Base-by-base conservation (phyloP, 1,140 invertebrate genomes). In the Pemphigus obesinymphae region DNA sequence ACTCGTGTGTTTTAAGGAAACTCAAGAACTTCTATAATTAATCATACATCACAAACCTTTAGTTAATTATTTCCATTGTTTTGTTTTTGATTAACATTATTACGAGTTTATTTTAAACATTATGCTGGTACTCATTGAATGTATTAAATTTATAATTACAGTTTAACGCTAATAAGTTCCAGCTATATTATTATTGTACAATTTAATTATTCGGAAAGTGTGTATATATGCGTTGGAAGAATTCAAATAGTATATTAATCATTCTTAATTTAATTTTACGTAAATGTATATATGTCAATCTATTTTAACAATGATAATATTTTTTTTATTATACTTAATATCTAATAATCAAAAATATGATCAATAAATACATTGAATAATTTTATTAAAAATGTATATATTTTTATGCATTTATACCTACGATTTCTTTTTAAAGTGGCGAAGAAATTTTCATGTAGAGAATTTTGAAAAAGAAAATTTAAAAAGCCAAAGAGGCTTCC, bases 41-140 rank as follows among this genome's bases (percentile, higher is more conserved):
- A 68, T 40, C 43, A 8, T 13, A 23, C 17, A 37, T 13, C 13
- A 1, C 40, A 66, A 70, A 37, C n/a, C 66, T 70, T 70, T 70
- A 23, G 26, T 2, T 70, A 70, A 70, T 43, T 43, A 43, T 70
- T 40, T 40, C n/a, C 17, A 43, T 70, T 70, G 66, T 70, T 70
- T 70, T 13, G 23, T 70, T 5, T 40, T 5, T 10, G 10, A 10
- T 70, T 23, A 66, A 26, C 37, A 68, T 23, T 70, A 26, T 70
- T 70, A 55, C 1, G 13, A 7, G 2, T 15, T 1, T 68, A 70
- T 70, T 43, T 5, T 10, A 15, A 3, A 40, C n/a, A 66, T 66
- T 37, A 66, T 66, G 63, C 63, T 66, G 63, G 63, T 66, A 37
- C n/a, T 37, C 63, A 66, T 40, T 66, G 17, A 66, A 66, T 40